Evolutionary conservation across 2,888 invertebrate genomes (phyloP).

Genomic region (Eilema sororculum): DNA sequence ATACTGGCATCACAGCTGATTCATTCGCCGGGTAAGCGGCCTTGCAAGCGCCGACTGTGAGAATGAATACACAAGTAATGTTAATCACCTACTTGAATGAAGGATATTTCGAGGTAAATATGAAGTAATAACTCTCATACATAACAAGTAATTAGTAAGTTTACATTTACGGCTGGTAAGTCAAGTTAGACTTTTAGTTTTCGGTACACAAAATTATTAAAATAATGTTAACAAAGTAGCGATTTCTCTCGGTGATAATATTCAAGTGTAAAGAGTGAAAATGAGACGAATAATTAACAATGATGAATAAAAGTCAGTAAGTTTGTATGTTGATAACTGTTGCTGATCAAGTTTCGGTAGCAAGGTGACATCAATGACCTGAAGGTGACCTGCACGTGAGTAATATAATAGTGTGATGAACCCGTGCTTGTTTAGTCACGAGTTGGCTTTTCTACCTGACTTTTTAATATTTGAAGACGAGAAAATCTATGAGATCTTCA

Average conservation of each 20-base stretch:
- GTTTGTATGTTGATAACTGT: conserved; percentile 72
- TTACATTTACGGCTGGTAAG: conserved; percentile 29
- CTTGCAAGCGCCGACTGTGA: conserved; percentile 73
- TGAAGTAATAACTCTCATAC: conserved; percentile 45
- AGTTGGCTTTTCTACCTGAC: conserved; percentile 53
- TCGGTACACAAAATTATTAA: conserved; percentile 14
- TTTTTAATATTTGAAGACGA: conserved; percentile 29
- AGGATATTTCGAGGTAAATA: conserved; percentile 60
- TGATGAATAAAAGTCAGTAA: conserved; percentile 73
- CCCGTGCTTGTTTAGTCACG: conserved; percentile 46
- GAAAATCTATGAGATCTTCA: neutral
- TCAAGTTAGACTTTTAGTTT: conserved; percentile 30
- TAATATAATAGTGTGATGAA: conserved; percentile 75
- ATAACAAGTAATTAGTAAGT: conserved; percentile 38
- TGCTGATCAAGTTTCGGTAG: conserved; percentile 80
- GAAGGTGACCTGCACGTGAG: conserved; percentile 77
- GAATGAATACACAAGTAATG: conserved; percentile 67
- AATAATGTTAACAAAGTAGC: conserved; percentile 3
- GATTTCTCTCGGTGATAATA: conserved; percentile 46
- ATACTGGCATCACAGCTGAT: conserved; percentile 76
- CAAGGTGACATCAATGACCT: conserved; percentile 83
- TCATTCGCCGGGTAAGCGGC: conserved; percentile 71
- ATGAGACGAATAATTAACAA: conserved; percentile 55
- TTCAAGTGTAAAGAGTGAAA: conserved; percentile 41
- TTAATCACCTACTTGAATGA: conserved; percentile 64